Evolutionary conservation across 2,888 invertebrate genomes (phyloP).

Genomic region (Gastracanthus pulcherrimus): DNA sequence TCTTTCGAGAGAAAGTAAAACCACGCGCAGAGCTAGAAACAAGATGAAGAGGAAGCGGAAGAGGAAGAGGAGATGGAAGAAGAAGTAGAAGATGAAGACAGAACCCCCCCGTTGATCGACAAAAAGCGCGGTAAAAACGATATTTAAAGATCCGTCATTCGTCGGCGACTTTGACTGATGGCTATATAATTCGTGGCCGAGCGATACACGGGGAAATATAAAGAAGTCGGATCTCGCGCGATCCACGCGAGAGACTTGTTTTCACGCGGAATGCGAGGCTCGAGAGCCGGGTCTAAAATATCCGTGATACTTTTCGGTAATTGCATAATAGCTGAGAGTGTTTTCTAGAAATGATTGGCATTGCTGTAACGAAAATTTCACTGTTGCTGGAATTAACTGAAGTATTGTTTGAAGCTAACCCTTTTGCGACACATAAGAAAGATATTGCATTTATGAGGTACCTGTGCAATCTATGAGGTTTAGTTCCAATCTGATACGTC

Average conservation of each 20-base stretch:
- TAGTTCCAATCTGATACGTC: too few species aligned
- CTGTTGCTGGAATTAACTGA: too few species aligned
- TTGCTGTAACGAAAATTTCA: too few species aligned
- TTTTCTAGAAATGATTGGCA: not conserved
- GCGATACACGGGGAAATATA: not conserved
- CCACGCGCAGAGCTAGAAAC: too few species aligned
- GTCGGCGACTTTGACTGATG: not conserved
- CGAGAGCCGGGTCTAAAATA: not conserved
- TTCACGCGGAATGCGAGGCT: not conserved
- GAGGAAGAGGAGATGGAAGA: too few species aligned
- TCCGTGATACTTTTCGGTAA: not conserved
- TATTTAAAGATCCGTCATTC: conserved; percentile 18
- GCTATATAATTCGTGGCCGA: not conserved
- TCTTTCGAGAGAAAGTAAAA: not conserved
- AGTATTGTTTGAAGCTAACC: too few species aligned
- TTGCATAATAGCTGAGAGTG: not conserved
- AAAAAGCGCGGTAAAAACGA: not conserved
- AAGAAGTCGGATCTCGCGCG: not conserved
- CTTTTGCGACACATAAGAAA: too few species aligned
- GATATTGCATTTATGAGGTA: too few species aligned
- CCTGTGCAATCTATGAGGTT: too few species aligned
- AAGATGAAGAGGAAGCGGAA: too few species aligned
- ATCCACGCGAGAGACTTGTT: not conserved
- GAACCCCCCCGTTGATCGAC: not conserved
- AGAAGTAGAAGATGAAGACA: too few species aligned